Evolutionary conservation across 2,888 invertebrate genomes (phyloP).

Genomic region (Agriopis aurantiaria): DNA sequence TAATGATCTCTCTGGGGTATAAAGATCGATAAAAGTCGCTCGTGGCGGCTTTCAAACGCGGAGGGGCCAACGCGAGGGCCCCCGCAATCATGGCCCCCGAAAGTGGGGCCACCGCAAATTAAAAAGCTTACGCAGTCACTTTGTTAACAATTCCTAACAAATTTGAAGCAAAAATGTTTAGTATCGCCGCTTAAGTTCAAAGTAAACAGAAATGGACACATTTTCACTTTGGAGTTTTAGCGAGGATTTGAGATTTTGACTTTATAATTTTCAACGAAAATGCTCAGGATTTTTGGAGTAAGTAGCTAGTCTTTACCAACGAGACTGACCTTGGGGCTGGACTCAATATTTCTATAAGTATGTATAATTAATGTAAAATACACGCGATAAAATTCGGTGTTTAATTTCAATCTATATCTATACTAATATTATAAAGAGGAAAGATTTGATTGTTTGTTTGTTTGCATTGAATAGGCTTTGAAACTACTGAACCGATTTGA

Average conservation of each 20-base stretch:
- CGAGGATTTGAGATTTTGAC: constrained; percentile 4
- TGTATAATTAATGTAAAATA: too few species aligned
- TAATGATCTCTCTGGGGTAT: constrained; percentile 8
- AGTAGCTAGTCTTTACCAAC: background rate
- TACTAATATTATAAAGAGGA: too few species aligned
- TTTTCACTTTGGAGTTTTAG: constrained; percentile 3
- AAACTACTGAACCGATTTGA: too few species aligned
- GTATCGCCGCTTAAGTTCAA: constrained; percentile 6
- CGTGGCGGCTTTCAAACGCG: constrained; percentile 12
- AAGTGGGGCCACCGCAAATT: constrained; percentile 33
- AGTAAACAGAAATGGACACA: constrained; percentile 6
- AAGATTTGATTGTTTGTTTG: too few species aligned
- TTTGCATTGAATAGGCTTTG: too few species aligned
- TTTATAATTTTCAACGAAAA: background rate
- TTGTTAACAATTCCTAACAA: constrained; percentile 32
- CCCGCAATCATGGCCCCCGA: constrained; percentile 23
- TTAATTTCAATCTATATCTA: too few species aligned
- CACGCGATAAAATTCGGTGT: too few species aligned
- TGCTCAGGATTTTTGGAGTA: background rate
- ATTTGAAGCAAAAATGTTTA: constrained; percentile 17
- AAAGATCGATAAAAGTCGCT: constrained; percentile 19
- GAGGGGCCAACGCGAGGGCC: background rate
- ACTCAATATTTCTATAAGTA: too few species aligned
- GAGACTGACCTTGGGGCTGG: background rate
- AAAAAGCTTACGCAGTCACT: constrained; percentile 33